Evolutionary conservation across 2,888 invertebrate genomes (phyloP), one percentile per base, ranked within the genome.

Genomic region (Notocelia uddmanniana): DNA sequence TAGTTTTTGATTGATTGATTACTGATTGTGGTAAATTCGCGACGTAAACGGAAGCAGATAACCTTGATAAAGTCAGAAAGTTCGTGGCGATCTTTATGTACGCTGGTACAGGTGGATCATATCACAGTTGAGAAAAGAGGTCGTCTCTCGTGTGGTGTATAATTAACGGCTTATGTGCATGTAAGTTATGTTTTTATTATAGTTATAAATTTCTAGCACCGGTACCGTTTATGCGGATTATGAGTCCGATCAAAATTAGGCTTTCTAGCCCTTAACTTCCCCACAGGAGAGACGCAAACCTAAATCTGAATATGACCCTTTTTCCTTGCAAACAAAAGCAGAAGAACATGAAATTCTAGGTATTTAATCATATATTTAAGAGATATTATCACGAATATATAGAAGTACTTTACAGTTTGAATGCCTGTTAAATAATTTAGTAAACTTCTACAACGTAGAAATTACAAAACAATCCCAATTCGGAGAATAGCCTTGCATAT

Each of bases 401-500:
- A 41, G 5, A 41, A 0, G n/a, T 45, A 55, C 15, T 26, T n/a
- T 11, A n/a, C 15, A n/a, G 10, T 54, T 26, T n/a, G 9, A 55
- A 55, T n/a, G 26, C 26, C 15, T 26, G 54, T 21, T 37, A 23
- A 37, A 41, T 41, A 37, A 31, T 58, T 59, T 64, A 23, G 85
- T 87, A 88, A 88, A 89, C 86, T 87, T 86, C 85, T 81, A 80
- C 84, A 81, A 82, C 45, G 83, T 84, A 76, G 63, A 73, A 73
- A 86, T 87, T 88, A 89, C 87, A 88, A 91, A 89, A 90, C 84
- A 86, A 87, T 84, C 85, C 83, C 84, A 85, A 88, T 91, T 89
- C 90, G 87, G 77, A 81, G 88, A 91, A 91, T 89, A 91, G 82
- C 87, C 88, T 90, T 89, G 90, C 90, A 85, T 82, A 89, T 91